Percentiles rank a stretch among this genome's conserved stretches.
phyloP scores from a whole-genome alignment of 2,797 vertebrate species.

The Psittacula derbiana region DNA sequence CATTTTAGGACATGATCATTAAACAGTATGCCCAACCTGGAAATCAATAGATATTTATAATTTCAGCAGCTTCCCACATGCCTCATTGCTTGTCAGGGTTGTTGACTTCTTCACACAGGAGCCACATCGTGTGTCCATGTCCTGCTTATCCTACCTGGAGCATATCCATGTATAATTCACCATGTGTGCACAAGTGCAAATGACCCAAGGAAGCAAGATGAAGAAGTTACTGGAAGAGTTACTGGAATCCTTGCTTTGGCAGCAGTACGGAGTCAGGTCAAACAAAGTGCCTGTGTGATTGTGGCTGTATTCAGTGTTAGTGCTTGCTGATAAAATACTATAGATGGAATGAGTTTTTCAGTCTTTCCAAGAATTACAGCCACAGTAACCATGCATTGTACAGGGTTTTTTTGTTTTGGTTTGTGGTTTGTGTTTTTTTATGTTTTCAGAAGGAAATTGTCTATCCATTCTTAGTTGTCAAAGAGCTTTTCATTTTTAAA shows the following conservation, averaged over 20 bases:
- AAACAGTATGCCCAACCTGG: neutral
- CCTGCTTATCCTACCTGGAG: neutral
- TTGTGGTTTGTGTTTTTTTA: neutral
- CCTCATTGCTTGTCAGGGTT: neutral
- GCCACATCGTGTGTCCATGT: neutral
- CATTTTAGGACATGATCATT: neutral
- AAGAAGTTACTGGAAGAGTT: neutral
- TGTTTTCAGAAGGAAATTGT: neutral
- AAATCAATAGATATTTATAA: neutral
- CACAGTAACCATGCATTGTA: neutral
- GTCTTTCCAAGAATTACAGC: neutral
- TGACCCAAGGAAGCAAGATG: neutral
- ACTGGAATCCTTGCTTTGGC: neutral
- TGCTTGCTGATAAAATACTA: neutral
- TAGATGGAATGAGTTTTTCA: neutral
- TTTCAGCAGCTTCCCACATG: neutral
- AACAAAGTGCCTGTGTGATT: neutral
- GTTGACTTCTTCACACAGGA: neutral
- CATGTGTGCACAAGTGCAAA: neutral
- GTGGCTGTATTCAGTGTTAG: neutral
- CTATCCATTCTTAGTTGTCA: neutral
- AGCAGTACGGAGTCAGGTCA: neutral
- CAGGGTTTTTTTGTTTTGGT: neutral
- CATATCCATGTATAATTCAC: neutral
- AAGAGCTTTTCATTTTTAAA: neutral